Percentiles rank a stretch among this genome's conserved stretches.
Evolutionary conservation across 2,888 invertebrate species (phyloP).

Genomic region (Uropetala carovei): DNA sequence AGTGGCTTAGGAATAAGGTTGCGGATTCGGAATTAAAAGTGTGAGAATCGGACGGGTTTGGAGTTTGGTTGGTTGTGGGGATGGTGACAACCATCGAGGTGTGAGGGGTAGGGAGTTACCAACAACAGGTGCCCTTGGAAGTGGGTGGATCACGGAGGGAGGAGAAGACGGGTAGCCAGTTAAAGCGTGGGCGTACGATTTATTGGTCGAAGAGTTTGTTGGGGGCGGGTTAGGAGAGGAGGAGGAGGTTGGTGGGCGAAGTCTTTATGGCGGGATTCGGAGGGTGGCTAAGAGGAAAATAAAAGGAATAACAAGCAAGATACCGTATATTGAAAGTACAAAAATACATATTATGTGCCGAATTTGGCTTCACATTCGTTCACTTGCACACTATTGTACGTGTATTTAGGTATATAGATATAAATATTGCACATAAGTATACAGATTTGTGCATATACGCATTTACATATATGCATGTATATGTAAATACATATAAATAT

Average conservation of each 20-base stretch:
- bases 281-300: neutral
- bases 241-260: neutral
- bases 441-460: too few species aligned
- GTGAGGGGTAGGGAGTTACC: conserved; percentile 12
- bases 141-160: conserved; percentile 3
- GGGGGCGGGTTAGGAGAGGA: neutral
- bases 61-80: neutral
- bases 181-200: neutral
- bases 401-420: neutral
- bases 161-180: neutral
- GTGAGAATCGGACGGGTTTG: neutral
- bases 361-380: conserved; percentile 6
- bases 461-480: too few species aligned
- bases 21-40: neutral
- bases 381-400: neutral
- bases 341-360: conserved; percentile 39
- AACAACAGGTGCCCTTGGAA: conserved; percentile 55
- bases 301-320: conserved; percentile 37
- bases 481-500: too few species aligned
- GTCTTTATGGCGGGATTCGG: neutral
- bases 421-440: too few species aligned
- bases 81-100: conserved; percentile 33
- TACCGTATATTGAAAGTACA: conserved; percentile 54
- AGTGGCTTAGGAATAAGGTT: neutral
- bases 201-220: neutral